Evolutionary conservation across 92 coral and sea anemone species (phyloP).

Genomic region (Epizoanthus fatuus): DNA sequence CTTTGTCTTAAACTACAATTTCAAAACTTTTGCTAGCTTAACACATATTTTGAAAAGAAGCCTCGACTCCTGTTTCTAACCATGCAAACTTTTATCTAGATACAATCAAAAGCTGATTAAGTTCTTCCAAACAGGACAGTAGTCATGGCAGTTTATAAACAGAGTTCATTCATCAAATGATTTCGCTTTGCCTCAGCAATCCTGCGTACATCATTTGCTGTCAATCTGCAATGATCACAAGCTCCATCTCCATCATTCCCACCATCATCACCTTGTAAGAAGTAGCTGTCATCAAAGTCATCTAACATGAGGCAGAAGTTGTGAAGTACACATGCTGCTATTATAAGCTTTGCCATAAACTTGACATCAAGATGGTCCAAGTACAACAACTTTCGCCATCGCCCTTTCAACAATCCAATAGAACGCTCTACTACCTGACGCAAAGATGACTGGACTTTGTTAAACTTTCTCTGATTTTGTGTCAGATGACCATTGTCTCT

Average conservation of each 20-base stretch:
- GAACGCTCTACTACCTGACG: conserved; percentile 55
- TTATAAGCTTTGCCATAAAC: conserved; percentile 47
- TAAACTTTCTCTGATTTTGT: conserved; percentile 38
- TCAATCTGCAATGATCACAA: not conserved
- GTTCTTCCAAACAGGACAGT: not conserved
- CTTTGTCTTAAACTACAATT: not conserved
- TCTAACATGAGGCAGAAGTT: conserved; percentile 59
- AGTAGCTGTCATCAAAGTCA: conserved; percentile 62
- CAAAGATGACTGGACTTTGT: conserved; percentile 46
- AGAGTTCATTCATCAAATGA: conserved; percentile 6
- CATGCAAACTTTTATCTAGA: not conserved
- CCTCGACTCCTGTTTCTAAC: not conserved
- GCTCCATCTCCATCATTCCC: conserved; percentile 32
- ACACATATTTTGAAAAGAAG: not conserved
- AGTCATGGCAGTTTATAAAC: not conserved
- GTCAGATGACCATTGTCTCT: conserved; percentile 64
- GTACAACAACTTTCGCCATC: conserved; percentile 56
- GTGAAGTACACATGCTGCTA: conserved; percentile 68
- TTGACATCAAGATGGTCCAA: conserved; percentile 54
- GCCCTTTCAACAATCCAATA: conserved; percentile 41
- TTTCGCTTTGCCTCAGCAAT: conserved; percentile 15
- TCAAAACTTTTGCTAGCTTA: not conserved
- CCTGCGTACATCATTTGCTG: not conserved
- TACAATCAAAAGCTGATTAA: not conserved
- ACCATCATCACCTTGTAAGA: conserved; percentile 33